Base-by-base conservation (phyloP, 2,888 invertebrate genomes). In the Heteropelma amictum region DNA sequence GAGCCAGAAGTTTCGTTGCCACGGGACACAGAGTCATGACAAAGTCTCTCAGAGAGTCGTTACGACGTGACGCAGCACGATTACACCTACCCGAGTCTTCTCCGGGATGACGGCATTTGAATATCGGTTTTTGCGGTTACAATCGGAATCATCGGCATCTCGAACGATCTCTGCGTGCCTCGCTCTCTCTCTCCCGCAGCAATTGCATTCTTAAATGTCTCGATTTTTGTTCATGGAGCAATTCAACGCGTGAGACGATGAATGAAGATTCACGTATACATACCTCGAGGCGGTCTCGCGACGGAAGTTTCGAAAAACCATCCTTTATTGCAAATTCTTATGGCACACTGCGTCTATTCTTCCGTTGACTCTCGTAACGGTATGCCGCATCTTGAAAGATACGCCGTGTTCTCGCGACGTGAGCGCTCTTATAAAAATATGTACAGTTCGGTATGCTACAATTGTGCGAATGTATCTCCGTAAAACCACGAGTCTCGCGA, bases 31-130 rank as follows among this genome's bases (percentile, higher is more conserved):
- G 12, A 23, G 58, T 67, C 35, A 14, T 26, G 42, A 49, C 56
- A 53, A 68, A 76, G 75, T 76, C 68, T 68, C 68, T 4, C 61
- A 17, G 56, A 56, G 58, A 60, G 63, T 76, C 71, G 76, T 67
- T 60, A 53, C 67, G 58, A 72, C 68, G 76, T 72, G 76, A 76
- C 71, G 68, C 75, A 68, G 67, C 71, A 42, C 71, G 63, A 71
- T 75, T 67, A 49, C 33, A 49, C 28, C 49, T 21, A 61, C 35
- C 45, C 26, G 4, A 19, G 2, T 49, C 19, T 60, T 26, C 10
- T 10, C 33, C 21, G 17, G 21, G 10, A 49, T 14, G n/a, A n/a
- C n/a, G n/a, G n/a, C 53, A 49, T 65, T 70, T 56, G 64, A 65
- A 49, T 65, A 70, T 74, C 54, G 64, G 54, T 70, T 70, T 74